These are phyloP conservation scores for Phortica magna DNA, from an alignment of 2,888 invertebrate genomes.

Conservation along the genomic window DNA sequence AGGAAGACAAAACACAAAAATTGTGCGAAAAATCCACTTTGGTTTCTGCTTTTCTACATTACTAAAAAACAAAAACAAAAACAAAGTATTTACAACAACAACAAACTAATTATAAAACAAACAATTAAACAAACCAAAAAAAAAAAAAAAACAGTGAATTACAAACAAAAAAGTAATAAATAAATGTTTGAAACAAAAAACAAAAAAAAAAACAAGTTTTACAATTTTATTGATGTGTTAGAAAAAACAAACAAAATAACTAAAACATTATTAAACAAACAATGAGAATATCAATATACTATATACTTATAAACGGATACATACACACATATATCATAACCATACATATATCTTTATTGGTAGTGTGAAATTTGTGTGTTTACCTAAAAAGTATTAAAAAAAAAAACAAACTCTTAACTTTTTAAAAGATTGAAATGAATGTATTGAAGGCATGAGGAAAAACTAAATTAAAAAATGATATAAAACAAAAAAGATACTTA, in stretches of 20 bases:
- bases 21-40: not conserved
- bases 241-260: conserved; percentile 14
- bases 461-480: too few relatives aligned
- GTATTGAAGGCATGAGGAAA: too few relatives aligned
- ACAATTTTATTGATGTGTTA: conserved; percentile 24
- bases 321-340: not conserved
- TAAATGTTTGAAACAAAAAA: not conserved
- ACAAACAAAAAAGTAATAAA: conserved; percentile 10
- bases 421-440: too few relatives aligned
- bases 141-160: not conserved
- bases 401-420: not conserved
- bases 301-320: not conserved
- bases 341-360: too few relatives aligned
- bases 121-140: not conserved
- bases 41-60: conserved; percentile 8
- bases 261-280: not conserved
- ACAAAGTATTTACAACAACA: not conserved
- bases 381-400: not conserved
- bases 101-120: not conserved
- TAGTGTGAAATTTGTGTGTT: not conserved
- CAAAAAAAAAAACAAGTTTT: conserved; percentile 2
- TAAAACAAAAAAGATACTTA: too few relatives aligned
- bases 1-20: not conserved
- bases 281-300: not conserved
- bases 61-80: not conserved